Percentiles rank a stretch among this genome's conserved stretches.
phyloP scores from a whole-genome alignment of 2,888 invertebrate species.

The Tenodera sinensis region DNA sequence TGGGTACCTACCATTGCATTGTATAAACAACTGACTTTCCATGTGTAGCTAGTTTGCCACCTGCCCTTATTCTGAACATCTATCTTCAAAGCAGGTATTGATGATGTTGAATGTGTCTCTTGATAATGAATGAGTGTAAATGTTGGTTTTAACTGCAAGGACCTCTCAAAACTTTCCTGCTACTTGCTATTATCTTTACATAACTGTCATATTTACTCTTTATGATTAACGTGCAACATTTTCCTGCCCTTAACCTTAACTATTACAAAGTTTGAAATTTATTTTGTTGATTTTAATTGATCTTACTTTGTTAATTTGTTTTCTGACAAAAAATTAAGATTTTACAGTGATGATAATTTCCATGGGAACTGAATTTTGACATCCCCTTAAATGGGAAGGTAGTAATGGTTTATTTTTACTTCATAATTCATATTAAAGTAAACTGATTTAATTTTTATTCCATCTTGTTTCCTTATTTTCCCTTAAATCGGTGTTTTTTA shows the following conservation, averaged over 20 bases:
- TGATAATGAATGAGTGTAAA: constrained; percentile 14
- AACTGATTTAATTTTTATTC: not conserved
- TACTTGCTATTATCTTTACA: constrained; percentile 24
- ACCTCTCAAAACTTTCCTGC: constrained; percentile 49
- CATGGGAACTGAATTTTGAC: constrained; percentile 2
- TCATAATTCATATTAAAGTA: not conserved
- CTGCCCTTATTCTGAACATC: not conserved
- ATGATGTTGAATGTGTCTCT: constrained; percentile 28
- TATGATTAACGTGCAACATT: not conserved
- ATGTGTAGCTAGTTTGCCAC: not conserved
- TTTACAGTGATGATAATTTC: constrained; percentile 18
- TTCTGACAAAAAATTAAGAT: not conserved
- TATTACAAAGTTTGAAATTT: not conserved
- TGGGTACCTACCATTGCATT: no score
- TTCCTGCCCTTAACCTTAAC: not conserved
- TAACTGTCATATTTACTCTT: constrained; percentile 10
- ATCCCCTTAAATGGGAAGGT: constrained; percentile 20
- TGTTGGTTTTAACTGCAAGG: constrained; percentile 40
- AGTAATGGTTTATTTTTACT: constrained; percentile 21
- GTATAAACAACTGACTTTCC: not conserved
- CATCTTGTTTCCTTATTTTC: constrained; percentile 22
- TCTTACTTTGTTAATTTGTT: constrained; percentile 9
- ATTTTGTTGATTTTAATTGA: constrained; percentile 1
- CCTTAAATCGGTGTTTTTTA: constrained; percentile 27
- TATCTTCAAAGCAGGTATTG: not conserved